Evolutionary conservation across 2,888 invertebrate species (phyloP).

Genomic region (Cecidostiba fungosa): DNA sequence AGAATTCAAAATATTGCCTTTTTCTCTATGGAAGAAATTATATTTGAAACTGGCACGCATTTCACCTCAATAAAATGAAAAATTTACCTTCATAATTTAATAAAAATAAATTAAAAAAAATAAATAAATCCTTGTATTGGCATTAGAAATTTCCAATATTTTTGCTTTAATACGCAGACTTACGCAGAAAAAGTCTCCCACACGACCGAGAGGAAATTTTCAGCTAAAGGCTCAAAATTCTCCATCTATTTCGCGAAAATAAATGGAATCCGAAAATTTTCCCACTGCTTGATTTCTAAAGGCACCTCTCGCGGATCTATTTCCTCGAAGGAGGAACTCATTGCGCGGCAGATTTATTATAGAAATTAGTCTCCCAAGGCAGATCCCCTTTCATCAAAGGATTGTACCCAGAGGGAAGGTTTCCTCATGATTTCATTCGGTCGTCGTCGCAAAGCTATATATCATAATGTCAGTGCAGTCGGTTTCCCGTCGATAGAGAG

Average conservation of each 20-base stretch:
- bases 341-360: slow-evolving; percentile 51
- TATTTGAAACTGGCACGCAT: too few relatives aligned
- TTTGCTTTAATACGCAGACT: not conserved
- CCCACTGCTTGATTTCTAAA: slow-evolving; percentile 43
- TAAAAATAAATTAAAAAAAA: not conserved
- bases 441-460: too few relatives aligned
- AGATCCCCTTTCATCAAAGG: slow-evolving; percentile 43
- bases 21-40: too few relatives aligned
- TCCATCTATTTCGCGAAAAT: not conserved
- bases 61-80: not conserved
- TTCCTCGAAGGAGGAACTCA: slow-evolving; percentile 35
- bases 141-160: not conserved
- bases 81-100: not conserved
- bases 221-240: not conserved
- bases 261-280: slow-evolving; percentile 2
- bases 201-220: not conserved
- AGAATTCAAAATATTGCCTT: too few relatives aligned
- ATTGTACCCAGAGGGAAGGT: slow-evolving; percentile 36
- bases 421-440: slow-evolving; percentile 28
- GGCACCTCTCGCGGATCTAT: slow-evolving; percentile 19
- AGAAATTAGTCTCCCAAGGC: slow-evolving; percentile 48
- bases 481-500: too few relatives aligned
- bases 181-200: not conserved
- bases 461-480: too few relatives aligned
- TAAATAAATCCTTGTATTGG: not conserved